These are phyloP conservation scores for Pandemis heparana DNA, from an alignment of 2,888 invertebrate genomes.

Conservation along the genomic window DNA sequence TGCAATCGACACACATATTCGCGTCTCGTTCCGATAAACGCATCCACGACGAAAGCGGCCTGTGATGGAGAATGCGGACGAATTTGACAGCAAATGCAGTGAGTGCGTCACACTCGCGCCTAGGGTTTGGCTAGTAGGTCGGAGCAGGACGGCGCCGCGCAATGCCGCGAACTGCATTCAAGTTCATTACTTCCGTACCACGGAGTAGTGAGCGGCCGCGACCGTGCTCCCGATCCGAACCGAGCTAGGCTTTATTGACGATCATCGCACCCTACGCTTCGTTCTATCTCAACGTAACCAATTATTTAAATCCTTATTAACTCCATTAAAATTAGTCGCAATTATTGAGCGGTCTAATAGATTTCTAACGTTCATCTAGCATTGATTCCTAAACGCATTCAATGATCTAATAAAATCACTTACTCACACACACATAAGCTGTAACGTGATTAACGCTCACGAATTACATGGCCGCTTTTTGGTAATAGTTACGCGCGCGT, in stretches of 20 bases:
- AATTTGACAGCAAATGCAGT: slow-evolving; percentile 83
- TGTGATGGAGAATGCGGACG: slow-evolving; percentile 84
- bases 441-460: neutral
- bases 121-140: slow-evolving; percentile 66
- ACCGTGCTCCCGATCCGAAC: slow-evolving; percentile 73
- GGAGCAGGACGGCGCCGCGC: slow-evolving; percentile 76
- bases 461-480: neutral
- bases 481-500: neutral
- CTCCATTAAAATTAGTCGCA: neutral
- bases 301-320: neutral
- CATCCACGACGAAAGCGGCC: slow-evolving; percentile 85
- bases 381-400: neutral
- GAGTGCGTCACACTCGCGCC: slow-evolving; percentile 81
- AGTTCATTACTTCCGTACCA: slow-evolving; percentile 85
- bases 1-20: slow-evolving; percentile 85
- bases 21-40: slow-evolving; percentile 86
- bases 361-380: neutral
- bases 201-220: slow-evolving; percentile 68
- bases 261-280: slow-evolving; percentile 45
- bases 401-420: neutral
- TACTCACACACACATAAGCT: neutral
- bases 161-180: slow-evolving; percentile 80
- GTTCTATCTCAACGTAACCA: slow-evolving; percentile 32
- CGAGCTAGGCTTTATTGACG: slow-evolving; percentile 53
- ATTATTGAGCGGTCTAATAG: neutral